Evolutionary conservation across 2,113 vertebrate species (phyloP).

Genomic region (Calypte anna): DNA sequence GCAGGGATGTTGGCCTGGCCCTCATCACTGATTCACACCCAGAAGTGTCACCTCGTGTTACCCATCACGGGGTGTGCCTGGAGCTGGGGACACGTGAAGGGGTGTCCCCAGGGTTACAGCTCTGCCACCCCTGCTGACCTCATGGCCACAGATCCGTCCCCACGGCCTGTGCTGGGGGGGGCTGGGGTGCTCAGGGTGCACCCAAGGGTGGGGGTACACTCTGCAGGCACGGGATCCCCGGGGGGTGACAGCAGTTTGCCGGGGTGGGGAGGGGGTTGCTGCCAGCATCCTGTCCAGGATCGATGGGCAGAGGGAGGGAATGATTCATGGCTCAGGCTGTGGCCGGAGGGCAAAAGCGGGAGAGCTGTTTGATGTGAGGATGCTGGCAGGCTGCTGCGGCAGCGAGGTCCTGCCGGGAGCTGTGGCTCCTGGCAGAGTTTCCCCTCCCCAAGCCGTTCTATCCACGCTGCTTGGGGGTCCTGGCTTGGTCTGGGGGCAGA

Average conservation of each 20-base stretch:
- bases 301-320: background rate
- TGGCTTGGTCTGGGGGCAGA: slow-evolving; percentile 20
- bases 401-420: background rate
- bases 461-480: background rate
- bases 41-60: background rate
- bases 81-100: rapidly evolving
- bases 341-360: slow-evolving; percentile 19
- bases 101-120: rapidly evolving
- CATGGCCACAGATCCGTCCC: rapidly evolving
- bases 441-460: background rate
- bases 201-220: background rate
- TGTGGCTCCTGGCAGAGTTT: background rate
- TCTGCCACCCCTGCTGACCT: background rate
- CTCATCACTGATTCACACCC: rapidly evolving
- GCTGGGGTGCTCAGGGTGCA: background rate
- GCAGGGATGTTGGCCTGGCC: background rate
- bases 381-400: background rate
- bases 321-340: slow-evolving; percentile 47
- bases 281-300: background rate
- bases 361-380: slow-evolving; percentile 43
- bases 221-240: rapidly evolving
- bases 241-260: background rate
- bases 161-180: background rate
- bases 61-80: background rate
- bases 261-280: background rate